Conservation (phyloP, 2,113 vertebrate genomes). For the Cyprinodon variegatus region DNA sequence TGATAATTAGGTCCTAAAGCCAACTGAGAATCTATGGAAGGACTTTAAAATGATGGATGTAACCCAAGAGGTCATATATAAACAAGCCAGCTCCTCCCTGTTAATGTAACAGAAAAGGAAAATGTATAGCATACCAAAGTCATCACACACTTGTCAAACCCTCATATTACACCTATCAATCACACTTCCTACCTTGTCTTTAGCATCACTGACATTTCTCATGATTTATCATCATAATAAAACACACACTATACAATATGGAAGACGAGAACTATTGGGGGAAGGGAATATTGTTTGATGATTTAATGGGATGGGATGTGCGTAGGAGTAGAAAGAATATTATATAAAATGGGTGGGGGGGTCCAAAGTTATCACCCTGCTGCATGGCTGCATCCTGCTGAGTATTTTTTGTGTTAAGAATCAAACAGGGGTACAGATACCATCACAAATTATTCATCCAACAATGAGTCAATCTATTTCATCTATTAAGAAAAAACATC, state of each 20-base stretch:
- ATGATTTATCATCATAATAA: constrained; percentile 73
- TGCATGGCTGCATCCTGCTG: neutral
- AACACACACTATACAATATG: constrained; percentile 24
- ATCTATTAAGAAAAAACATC: constrained; percentile 8
- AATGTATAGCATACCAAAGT: constrained; percentile 44
- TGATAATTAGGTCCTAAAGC: neutral
- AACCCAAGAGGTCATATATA: constrained; percentile 45
- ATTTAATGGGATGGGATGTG: constrained; percentile 57
- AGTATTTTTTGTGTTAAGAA: constrained; percentile 3
- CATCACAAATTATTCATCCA: constrained; percentile 22
- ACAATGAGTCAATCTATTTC: constrained; percentile 21
- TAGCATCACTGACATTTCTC: constrained; percentile 51
- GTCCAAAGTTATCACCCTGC: neutral
- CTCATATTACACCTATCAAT: constrained; percentile 64
- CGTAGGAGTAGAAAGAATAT: constrained; percentile 12
- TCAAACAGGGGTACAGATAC: neutral
- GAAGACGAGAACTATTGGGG: constrained; percentile 16
- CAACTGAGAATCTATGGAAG: neutral
- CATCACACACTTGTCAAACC: constrained; percentile 47
- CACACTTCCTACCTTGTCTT: constrained; percentile 52
- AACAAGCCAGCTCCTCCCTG: constrained; percentile 51
- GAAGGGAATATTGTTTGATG: constrained; percentile 26
- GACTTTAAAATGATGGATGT: neutral
- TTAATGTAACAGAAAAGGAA: constrained; percentile 61
- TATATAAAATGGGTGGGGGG: constrained; percentile 16